Conservation (phyloP, 2,797 vertebrate species). For the Aeoliscus strigatus region DNA sequence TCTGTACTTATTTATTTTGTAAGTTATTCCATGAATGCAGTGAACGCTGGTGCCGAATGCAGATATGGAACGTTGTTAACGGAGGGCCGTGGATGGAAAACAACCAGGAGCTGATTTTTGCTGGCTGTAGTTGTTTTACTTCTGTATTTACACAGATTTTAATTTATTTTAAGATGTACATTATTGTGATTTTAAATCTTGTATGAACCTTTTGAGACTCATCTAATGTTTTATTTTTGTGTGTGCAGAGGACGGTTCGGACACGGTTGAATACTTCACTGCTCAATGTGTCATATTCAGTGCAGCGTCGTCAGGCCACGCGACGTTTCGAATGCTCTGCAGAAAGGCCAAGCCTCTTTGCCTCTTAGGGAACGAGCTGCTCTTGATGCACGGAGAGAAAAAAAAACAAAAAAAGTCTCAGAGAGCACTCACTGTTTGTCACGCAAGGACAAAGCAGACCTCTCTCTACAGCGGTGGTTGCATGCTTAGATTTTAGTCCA, state of each 20-base stretch:
- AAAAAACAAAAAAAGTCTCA: slow-evolving; percentile 56
- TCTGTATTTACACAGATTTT: slow-evolving; percentile 39
- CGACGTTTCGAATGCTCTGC: slow-evolving; percentile 44
- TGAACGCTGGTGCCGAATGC: slow-evolving; percentile 65
- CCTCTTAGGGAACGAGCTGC: slow-evolving; percentile 39
- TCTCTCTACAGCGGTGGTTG: slow-evolving; percentile 49
- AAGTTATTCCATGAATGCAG: slow-evolving; percentile 64
- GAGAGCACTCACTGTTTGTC: slow-evolving; percentile 46
- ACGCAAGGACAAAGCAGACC: slow-evolving; percentile 25
- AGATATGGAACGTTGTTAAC: slow-evolving; percentile 54
- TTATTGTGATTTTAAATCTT: slow-evolving; percentile 43
- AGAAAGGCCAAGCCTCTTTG: slow-evolving; percentile 50
- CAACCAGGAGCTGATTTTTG: slow-evolving; percentile 53
- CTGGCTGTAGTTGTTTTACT: slow-evolving; percentile 48
- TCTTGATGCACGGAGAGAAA: slow-evolving; percentile 40
- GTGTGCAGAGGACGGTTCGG: slow-evolving; percentile 23
- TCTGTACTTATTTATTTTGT: slow-evolving; percentile 69
- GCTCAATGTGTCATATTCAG: slow-evolving; percentile 48
- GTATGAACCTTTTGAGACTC: too few species aligned
- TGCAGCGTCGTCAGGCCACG: slow-evolving; percentile 39
- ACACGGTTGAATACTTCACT: slow-evolving; percentile 26
- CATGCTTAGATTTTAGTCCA: slow-evolving; percentile 66
- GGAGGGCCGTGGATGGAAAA: slow-evolving; percentile 53
- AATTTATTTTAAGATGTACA: slow-evolving; percentile 59
- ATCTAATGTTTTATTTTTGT: slow-evolving; percentile 51